These are phyloP conservation scores for Drosophila nigromelanica DNA, from an alignment of 1,140 invertebrate genomes.

Conservation along the genomic window DNA sequence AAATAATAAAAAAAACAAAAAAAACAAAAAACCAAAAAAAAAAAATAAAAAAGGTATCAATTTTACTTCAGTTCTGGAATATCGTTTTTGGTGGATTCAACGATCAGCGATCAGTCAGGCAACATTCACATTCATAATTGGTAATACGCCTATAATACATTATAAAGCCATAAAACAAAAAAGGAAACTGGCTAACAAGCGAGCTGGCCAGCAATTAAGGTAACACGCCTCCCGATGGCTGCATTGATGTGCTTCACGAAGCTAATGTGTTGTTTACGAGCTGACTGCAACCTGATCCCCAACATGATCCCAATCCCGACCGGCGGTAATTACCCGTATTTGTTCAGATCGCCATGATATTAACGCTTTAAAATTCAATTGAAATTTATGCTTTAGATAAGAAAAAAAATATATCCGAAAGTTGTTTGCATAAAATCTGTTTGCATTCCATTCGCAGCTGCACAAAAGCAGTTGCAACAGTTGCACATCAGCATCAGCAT, in stretches of 20 bases:
- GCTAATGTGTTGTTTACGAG: constrained; percentile 62
- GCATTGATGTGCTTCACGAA: not conserved
- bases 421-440: not conserved
- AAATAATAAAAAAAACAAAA: constrained; percentile 7
- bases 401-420: not conserved
- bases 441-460: not conserved
- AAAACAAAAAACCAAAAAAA: constrained; percentile 7
- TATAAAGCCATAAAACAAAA: constrained; percentile 74
- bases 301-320: not conserved
- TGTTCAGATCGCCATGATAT: constrained; percentile 31
- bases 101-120: not conserved
- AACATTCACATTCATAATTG: not conserved
- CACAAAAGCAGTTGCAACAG: not conserved
- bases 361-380: constrained; percentile 61
- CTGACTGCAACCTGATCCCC: constrained; percentile 15
- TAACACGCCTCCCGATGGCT: constrained; percentile 45
- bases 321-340: constrained; percentile 46
- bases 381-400: constrained; percentile 3
- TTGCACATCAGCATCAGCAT: no score
- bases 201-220: constrained; percentile 42
- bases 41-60: constrained; percentile 5
- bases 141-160: constrained; percentile 41
- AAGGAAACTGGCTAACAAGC: constrained; percentile 55
- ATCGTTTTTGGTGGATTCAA: not conserved
- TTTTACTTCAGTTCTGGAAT: no score